Evolutionary conservation across 1,140 invertebrate genomes (phyloP), one percentile per base, ranked within the genome.

Genomic region (Scylla paramamosain): DNA sequence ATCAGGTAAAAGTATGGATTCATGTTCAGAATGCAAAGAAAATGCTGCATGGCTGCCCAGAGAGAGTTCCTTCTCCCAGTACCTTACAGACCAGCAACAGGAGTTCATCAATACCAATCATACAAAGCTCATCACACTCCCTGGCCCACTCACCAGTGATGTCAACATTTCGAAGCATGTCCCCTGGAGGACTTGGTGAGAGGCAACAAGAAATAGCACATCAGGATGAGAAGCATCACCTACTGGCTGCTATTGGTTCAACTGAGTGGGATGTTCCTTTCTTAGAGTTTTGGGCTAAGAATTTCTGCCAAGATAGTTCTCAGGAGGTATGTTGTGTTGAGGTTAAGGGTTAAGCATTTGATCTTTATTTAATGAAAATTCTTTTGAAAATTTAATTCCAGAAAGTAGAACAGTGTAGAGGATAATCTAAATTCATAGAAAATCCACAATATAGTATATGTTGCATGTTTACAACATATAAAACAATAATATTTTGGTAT

Each of bases 1-100:
- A 29, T 32, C 89, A 95, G 94, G 94, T 95, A 3, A 95, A 95
- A 31, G 94, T 95, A 28, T 95, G 94, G 94, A 90, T 95, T 91
- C 94, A 95, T 91, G 89, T 95, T 84, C 39, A 92, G 7, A 92
- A 92, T 12, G 20, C 25, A 31, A 94, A 90, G 31, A 94, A 88
- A 82, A 46, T 77, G 7, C 2, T 16, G 25, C 31, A 67, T 39
- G 86, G 29, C 52, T 32, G 6, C 31, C 87, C 52, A 28, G 93
- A 94, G 59, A 67, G 52, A 48, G 10, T 39, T 7, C 86, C 87
- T 12, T 77, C 25, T n/a, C 86, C 86, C 25, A 39, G 31, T 4
- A 52, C 28, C 59, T 48, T 45, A 4, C 52, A 67, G 0, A 12
- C 87, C 28, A 52, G 67, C 31, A 12, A n/a, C 25, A 31, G 86